Percentiles rank a stretch among this genome's conserved stretches.
These are phyloP conservation scores for Pelusios castaneus DNA, from an alignment of 2,113 vertebrate species.

Conservation along the genomic window DNA sequence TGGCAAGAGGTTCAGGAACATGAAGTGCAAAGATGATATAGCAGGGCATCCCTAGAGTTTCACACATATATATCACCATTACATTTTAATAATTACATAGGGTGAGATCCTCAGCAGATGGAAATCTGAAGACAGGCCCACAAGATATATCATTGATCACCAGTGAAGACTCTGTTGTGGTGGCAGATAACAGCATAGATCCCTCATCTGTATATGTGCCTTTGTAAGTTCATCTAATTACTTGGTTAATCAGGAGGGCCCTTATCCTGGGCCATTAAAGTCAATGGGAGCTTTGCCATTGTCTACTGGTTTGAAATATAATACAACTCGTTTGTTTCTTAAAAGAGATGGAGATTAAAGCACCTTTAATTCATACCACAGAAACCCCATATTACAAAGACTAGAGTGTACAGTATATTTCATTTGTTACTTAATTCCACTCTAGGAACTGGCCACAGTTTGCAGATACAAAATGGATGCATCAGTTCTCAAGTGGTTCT, in stretches of 20 bases:
- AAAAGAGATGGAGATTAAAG: neutral
- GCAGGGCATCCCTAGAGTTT: neutral
- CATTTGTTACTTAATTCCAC: rapidly evolving
- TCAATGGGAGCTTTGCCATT: neutral
- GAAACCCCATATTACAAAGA: neutral
- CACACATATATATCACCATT: neutral
- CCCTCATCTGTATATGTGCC: neutral
- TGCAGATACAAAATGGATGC: neutral
- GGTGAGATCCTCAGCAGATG: neutral
- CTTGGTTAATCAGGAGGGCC: neutral
- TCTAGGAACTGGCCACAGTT: rapidly evolving
- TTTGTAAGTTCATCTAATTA: neutral
- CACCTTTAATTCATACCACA: neutral
- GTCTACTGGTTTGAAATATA: neutral
- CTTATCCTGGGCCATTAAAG: neutral
- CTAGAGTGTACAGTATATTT: neutral
- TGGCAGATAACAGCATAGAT: neutral
- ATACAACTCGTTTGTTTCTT: neutral
- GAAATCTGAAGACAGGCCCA: neutral
- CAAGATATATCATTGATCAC: neutral
- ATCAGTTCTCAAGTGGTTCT: neutral
- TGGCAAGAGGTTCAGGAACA: neutral
- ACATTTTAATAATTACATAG: neutral
- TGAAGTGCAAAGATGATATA: neutral
- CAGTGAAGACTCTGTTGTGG: neutral